Base-by-base conservation (phyloP, 2,888 invertebrate genomes). In the Lepidochrysops patricia region DNA sequence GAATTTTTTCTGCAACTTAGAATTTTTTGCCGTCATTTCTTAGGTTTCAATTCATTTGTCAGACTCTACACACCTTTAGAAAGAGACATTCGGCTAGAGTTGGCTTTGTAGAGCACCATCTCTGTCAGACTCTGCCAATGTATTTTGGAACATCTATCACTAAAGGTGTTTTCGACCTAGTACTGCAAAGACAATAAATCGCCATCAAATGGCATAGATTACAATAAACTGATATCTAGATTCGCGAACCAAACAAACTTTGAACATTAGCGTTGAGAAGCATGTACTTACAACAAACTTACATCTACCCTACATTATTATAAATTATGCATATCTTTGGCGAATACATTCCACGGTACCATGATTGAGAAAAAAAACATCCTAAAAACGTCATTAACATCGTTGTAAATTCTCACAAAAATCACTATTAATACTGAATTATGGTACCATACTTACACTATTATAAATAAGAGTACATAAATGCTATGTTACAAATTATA, bases 281-380 rank as follows among this genome's bases (percentile, higher is more conserved):
- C 64, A 65, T 59, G 54, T 60, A 61, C 56, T 64, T 62, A 63
- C 58, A 62, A 49, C 29, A 57, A 59, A 66, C 64, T 63, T 64
- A 63, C 19, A n/a, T 56, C 60, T 52, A 62, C 58, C 25, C 61
- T 64, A 77, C 57, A 71, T 80, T 80, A 80, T 68, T 67, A 76
- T 77, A 80, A 82, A 87, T 87, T 88, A 88, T 86, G 86, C 86
- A 78, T 79, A 88, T 88, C 88, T 88, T 88, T 88, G 88, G 88
- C 87, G 86, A 86, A 79, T 85, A 86, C 82, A 88, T 84, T 87
- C 82, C 80, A 80, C 72, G 79, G 84, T 84, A 84, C 84, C 80
- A 68, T 78, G 72, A 73, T 29, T 73, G 70, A 68, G 70, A 67
- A 69, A 68, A 67, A 66, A 68, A 71, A 72, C 67, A 72, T 68